Percentiles rank a stretch among this genome's conserved stretches.
phyloP scores from a whole-genome alignment of 1,140 invertebrate species.

The Lamellibrachia luymesi region DNA sequence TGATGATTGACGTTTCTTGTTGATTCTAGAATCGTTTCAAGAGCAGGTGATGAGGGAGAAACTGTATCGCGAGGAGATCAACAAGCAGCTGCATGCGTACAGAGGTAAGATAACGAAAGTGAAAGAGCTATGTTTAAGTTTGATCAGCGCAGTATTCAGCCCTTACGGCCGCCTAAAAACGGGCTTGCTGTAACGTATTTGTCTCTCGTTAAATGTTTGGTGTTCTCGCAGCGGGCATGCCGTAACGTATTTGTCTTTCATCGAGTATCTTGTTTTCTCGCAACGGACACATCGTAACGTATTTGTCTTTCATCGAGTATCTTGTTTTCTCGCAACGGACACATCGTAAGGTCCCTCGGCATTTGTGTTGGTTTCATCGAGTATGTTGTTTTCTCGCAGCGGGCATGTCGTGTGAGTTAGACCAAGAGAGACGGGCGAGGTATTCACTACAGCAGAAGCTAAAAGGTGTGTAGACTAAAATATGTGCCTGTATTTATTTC shows the following conservation, averaged over 20 bases:
- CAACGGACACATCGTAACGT: background rate
- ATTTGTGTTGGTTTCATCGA: background rate
- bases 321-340: background rate
- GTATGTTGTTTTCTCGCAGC: conserved; percentile 40
- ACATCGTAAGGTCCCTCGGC: background rate
- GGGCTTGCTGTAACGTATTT: background rate
- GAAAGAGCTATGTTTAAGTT: background rate
- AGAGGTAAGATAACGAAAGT: conserved; percentile 40
- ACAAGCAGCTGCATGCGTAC: conserved; percentile 52
- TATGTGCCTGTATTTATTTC: background rate
- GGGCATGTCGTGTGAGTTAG: conserved; percentile 50
- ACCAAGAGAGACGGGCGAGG: conserved; percentile 53
- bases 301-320: background rate
- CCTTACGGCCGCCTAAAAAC: background rate
- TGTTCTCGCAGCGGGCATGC: conserved; percentile 46
- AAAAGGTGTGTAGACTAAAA: conserved; percentile 41
- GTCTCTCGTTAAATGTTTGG: conserved; percentile 1
- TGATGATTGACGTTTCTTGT: background rate
- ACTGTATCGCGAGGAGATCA: conserved; percentile 52
- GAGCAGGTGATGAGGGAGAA: conserved; percentile 53
- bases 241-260: conserved; percentile 21
- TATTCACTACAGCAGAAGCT: conserved; percentile 54
- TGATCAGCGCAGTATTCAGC: background rate
- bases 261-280: conserved; percentile 11
- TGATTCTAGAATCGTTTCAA: conserved; percentile 47